Evolutionary conservation across 2,888 invertebrate species (phyloP).

Genomic region (Stenchaetothrips biformis): DNA sequence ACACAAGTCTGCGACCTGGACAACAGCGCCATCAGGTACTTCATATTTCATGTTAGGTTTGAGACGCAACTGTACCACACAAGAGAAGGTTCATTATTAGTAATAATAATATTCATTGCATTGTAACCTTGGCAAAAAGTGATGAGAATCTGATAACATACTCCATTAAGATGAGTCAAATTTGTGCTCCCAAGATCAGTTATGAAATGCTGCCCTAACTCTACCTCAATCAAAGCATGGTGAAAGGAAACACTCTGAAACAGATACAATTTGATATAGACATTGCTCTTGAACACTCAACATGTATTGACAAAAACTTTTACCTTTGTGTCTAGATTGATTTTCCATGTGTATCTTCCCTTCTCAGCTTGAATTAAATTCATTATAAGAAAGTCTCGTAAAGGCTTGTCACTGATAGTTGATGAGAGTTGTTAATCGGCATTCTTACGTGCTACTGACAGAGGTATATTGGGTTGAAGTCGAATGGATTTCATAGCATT

Average conservation of each 20-base stretch:
- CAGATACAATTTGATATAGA: not conserved
- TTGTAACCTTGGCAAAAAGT: too few species aligned
- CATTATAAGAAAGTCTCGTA: constrained; percentile 71
- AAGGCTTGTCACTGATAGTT: constrained; percentile 42
- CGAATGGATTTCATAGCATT: constrained; percentile 59
- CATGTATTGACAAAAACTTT: not conserved
- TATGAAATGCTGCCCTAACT: not conserved
- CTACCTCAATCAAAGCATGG: constrained; percentile 2
- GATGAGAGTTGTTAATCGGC: constrained; percentile 58
- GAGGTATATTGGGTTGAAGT: constrained; percentile 56
- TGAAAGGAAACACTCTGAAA: not conserved
- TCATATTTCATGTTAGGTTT: not conserved
- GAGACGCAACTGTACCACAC: not conserved
- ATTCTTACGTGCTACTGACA: constrained; percentile 65
- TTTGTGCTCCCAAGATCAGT: not conserved
- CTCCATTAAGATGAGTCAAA: too few species aligned
- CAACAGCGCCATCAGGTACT: not conserved
- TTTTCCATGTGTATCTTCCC: constrained; percentile 66
- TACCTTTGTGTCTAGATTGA: constrained; percentile 80
- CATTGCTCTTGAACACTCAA: not conserved
- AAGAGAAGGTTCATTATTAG: too few species aligned
- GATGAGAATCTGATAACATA: too few species aligned
- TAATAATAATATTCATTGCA: too few species aligned
- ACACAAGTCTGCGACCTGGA: not conserved
- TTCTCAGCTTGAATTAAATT: constrained; percentile 69